Evolutionary conservation across 2,888 invertebrate genomes (phyloP), one percentile per base, ranked within the genome.

Genomic region (Polydrusus pterygomalis): DNA sequence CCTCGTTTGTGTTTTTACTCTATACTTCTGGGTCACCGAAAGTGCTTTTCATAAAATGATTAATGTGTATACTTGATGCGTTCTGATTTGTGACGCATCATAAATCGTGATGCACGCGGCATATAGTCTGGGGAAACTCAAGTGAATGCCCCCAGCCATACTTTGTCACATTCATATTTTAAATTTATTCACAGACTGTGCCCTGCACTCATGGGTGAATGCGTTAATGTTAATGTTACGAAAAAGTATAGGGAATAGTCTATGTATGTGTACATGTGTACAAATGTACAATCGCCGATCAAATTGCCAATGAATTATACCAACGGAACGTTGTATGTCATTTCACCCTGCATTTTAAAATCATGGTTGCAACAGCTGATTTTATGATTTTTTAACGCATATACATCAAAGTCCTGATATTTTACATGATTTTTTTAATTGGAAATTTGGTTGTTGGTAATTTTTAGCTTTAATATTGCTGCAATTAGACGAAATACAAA

Each of bases 1-100:
- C 40, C 38, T 30, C 13, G 17, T 67, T 67, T 17, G 38, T 38
- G 25, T 67, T 38, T 17, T 30, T 38, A 25, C 30, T 30, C 51
- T 13, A 34, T 54, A 25, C 63, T 63, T 71, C 20, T 71, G 70
- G 70, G 62, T 71, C 70, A 71, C 43, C 60, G 70, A 64, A 71
- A 71, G 62, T 71, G 70, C 63, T 71, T 63, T 63, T 71, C 70
- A 63, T 62, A 62, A 70, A 40, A 70, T 71, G 70, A 71, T 71
- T 71, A 71, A 71, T 71, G 63, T 51, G 34, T 43, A 18, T 49
- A 49, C 49, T 71, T 71, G 63, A 71, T 71, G 63, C 70, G 63
- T 71, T 54, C 18, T 49, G 70, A 71, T 67, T 67, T 67, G 67
- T 58, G 56, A 58, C 58, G 70, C 62, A 62, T 70, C 70, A 70